Evolutionary conservation across 2,797 vertebrate genomes (phyloP), one percentile per base, ranked within the genome.

Genomic region (Todus mexicanus): DNA sequence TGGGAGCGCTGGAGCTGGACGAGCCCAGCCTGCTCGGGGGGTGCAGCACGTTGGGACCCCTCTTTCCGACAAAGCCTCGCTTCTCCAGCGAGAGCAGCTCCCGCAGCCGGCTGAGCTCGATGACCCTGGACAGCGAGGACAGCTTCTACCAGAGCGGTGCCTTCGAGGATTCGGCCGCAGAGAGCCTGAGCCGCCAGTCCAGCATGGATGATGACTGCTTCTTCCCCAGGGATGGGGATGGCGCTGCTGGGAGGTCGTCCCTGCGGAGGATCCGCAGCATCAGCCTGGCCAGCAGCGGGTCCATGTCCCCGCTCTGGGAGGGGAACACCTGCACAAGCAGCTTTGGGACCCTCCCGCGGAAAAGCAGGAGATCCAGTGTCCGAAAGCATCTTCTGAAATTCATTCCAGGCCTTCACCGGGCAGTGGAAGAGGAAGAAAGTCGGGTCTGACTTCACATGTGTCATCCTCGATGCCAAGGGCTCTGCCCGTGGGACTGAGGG

Each of bases 71-170:
- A 31, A 89, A 97, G 29, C 95, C 96, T 4, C 98, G 98, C 12
- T 97, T 98, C n/a, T 99, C 98, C 86, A 99, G 99, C 4, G 98
- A 97, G 96, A 98, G 99, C 96, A 99, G 99, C 96, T 98, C 96
- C 92, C 98, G 92, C 95, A 98, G 98, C 89, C 80, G 87, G 7
- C 78, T 98, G 27, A 99, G 99, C 70, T 93, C 95, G 15, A 95
- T 98, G 98, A 98, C 98, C 0, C 89, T 98, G 37, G 98, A 98
- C 96, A 98, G 99, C 3, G 99, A 99, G 73, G 98, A 98, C 8
- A 94, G 96, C 45, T 96, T 82, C 90, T 97, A 75, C 94, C 97
- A 97, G 70, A 88, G 93, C 10, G 94, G 98, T 1, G 95, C 98
- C 80, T 98, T 98, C 7, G 98, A 98, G 33, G 99, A 99, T 38